Evolutionary conservation across 2,888 invertebrate genomes (phyloP), one percentile per base, ranked within the genome.

Genomic region (Papilio gigon): DNA sequence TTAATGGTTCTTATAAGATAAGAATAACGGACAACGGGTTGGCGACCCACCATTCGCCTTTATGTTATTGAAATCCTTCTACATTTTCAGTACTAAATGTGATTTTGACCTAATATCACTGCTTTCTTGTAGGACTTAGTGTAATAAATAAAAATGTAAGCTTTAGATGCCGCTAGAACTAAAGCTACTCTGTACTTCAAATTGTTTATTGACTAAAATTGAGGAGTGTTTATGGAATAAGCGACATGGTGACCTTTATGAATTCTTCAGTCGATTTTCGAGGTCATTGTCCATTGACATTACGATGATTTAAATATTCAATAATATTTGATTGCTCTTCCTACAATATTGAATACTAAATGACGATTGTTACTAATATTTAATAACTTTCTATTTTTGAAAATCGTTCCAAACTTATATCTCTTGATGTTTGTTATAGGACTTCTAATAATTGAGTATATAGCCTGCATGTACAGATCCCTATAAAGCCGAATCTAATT

Each of bases 221-320:
- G 33, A 33, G 11, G 3, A 33, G 30, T 12, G 4, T 30, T 47
- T 25, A 53, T 20, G 9, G 35, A 47, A 68, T 62, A 61, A 17
- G 27, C 27, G 5, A 44, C 62, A 63, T 27, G 12, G 64, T 50
- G 64, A 68, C 64, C 64, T 68, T 68, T 64, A 58, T 40, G 20
- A 42, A 14, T 62, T 50, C 56, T 56, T 30, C 42, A 22, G 20
- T 30, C 9, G 53, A 2, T 35, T 17, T 17, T 40, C 27, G 68
- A 60, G 50, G 65, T 65, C 68, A 59, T n/a, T 65, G 65, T 30
- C 44, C 64, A 65, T 53, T 69, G 60, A 65, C 65, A 69, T 65
- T 65, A 61, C 37, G 53, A 33, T 50, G 27, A 42, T 61, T 53
- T 42, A 30, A 40, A 42, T 6, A 67, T 27, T 33, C 22, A 33